phyloP scores from a whole-genome alignment of 2,113 vertebrate species.

The Lasiurus cinereus region DNA sequence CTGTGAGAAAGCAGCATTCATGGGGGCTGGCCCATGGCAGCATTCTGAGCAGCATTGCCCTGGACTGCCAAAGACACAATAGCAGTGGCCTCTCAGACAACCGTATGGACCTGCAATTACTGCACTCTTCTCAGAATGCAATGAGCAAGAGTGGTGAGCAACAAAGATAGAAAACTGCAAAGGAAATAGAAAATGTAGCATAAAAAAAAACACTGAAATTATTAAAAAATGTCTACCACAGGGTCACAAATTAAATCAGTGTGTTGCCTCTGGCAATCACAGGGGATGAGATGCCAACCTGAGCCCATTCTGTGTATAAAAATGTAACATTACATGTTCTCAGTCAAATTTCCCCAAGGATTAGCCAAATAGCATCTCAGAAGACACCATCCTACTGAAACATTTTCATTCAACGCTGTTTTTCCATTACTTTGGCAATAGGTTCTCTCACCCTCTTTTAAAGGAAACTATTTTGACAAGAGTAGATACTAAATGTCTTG shows the following conservation, averaged over 20 bases:
- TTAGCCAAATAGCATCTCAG: not conserved
- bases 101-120: fast-evolving
- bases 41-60: fast-evolving
- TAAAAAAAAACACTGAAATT: not conserved
- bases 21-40: not conserved
- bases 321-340: conserved; percentile 50
- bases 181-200: not conserved
- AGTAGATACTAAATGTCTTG: not conserved
- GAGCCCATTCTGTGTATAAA: conserved; percentile 54
- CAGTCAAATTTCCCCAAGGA: conserved; percentile 42
- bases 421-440: not conserved
- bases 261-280: conserved; percentile 58
- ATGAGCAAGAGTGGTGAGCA: no score
- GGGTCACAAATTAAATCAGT: conserved; percentile 52
- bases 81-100: fast-evolving
- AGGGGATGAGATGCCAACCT: conserved; percentile 33
- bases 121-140: not conserved
- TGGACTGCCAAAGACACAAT: not conserved
- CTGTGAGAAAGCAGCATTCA: not conserved
- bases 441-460: not conserved
- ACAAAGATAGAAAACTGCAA: not conserved
- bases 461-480: not conserved
- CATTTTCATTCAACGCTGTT: not conserved
- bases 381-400: not conserved
- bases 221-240: conserved; percentile 20